These are phyloP conservation scores for Calliopsis andreniformis DNA, from an alignment of 1,140 invertebrate species.

Conservation along the genomic window DNA sequence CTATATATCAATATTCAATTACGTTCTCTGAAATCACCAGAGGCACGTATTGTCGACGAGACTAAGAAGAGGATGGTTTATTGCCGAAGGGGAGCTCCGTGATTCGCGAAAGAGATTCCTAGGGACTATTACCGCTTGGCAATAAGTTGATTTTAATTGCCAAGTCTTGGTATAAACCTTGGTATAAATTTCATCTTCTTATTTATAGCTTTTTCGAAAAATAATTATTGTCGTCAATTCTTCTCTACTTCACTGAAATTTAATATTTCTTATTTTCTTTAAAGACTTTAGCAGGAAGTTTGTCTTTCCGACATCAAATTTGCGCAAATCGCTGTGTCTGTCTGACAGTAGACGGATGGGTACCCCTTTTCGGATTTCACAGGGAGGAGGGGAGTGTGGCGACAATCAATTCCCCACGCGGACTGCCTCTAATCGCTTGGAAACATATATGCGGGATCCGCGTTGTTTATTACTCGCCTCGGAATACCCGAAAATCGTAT, in stretches of 20 bases:
- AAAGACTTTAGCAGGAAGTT: no score
- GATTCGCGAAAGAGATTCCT: background rate
- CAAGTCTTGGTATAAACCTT: background rate
- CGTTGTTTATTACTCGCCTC: slow-evolving; percentile 74
- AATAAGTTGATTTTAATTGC: background rate
- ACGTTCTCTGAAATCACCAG: slow-evolving; percentile 45
- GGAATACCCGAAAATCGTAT: slow-evolving; percentile 71
- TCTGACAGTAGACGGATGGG: no score
- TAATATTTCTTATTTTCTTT: no score
- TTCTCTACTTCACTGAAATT: no score
- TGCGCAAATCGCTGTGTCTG: no score
- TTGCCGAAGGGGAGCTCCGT: background rate
- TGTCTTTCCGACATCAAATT: no score
- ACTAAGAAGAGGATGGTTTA: slow-evolving; percentile 38
- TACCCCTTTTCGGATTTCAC: slow-evolving; percentile 30
- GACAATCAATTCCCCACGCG: slow-evolving; percentile 18
- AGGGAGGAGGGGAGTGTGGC: background rate
- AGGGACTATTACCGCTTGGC: background rate
- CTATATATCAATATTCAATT: slow-evolving; percentile 76
- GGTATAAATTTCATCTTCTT: background rate
- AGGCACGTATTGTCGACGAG: slow-evolving; percentile 10
- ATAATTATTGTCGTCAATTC: no score
- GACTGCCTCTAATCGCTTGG: slow-evolving; percentile 62
- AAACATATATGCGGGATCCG: slow-evolving; percentile 61
- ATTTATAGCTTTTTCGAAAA: no score